These are phyloP conservation scores for Lethenteron camtschaticum DNA, from an alignment of 2,113 vertebrate genomes.

Conservation along the genomic window DNA sequence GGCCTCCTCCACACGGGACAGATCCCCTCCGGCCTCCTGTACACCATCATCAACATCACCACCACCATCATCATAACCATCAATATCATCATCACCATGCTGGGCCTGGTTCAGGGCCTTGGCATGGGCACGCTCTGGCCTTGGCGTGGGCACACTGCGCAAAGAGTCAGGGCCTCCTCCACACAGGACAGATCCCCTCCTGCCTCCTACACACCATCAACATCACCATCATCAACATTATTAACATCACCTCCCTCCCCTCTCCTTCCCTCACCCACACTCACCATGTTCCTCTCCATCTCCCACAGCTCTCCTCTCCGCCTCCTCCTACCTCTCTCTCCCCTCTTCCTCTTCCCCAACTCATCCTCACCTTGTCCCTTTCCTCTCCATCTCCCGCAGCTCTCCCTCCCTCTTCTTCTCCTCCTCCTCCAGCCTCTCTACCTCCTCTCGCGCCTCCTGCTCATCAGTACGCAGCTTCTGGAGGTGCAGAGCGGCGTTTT, in stretches of 20 bases:
- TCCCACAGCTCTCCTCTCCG: no score
- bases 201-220: no score
- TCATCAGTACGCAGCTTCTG: slow-evolving; percentile 41
- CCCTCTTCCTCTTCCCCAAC: no score
- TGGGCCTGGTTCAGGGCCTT: no score
- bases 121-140: slow-evolving; percentile 27
- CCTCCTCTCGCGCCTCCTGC: slow-evolving; percentile 30
- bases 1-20: slow-evolving; percentile 35
- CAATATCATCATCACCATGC: no score
- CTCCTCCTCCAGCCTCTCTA: slow-evolving; percentile 28
- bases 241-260: no score
- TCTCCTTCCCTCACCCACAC: no score
- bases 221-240: no score
- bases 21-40: slow-evolving; percentile 6
- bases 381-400: slow-evolving; percentile 34
- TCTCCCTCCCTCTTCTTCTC: neutral
- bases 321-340: no score
- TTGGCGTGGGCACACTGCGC: slow-evolving; percentile 44
- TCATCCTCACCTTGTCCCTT: slow-evolving; percentile 35
- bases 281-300: no score
- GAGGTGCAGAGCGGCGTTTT: slow-evolving; percentile 30
- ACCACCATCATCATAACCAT: no score
- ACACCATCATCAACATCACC: no score
- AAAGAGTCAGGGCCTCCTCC: slow-evolving; percentile 37
- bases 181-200: slow-evolving; percentile 23